These are phyloP conservation scores for Blastomussa wellsi DNA, from an alignment of 92 coral and sea anemone genomes.

Conservation along the genomic window DNA sequence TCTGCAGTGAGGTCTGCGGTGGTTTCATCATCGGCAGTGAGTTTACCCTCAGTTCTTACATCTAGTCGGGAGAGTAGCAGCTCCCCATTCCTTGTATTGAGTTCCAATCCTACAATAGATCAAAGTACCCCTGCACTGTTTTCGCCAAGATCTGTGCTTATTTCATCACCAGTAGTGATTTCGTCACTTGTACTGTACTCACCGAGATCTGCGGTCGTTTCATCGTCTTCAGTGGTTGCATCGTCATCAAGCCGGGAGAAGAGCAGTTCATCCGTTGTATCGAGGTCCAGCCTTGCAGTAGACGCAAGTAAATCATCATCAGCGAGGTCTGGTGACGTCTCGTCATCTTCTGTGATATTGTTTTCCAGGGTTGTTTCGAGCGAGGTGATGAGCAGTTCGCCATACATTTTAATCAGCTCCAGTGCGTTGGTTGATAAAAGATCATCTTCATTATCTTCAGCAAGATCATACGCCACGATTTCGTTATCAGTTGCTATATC, in stretches of 20 bases:
- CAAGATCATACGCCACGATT: not conserved
- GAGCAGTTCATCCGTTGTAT: not conserved
- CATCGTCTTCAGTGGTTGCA: not conserved
- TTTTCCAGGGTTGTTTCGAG: not conserved
- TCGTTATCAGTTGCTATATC: not conserved
- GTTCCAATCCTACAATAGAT: not conserved
- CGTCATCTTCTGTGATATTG: not conserved
- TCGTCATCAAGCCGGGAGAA: conserved; percentile 2
- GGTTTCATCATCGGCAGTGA: not conserved
- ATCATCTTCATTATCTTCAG: not conserved
- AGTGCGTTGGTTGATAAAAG: not conserved
- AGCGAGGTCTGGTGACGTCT: not conserved
- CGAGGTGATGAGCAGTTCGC: not conserved
- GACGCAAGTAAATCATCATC: not conserved
- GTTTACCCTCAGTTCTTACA: too few species aligned
- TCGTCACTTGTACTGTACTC: not conserved
- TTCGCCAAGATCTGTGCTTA: not conserved
- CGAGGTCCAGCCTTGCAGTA: not conserved
- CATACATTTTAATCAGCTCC: not conserved
- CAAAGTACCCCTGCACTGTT: not conserved
- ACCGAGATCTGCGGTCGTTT: not conserved
- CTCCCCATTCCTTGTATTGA: not conserved
- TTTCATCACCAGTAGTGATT: not conserved
- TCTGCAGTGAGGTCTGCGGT: not conserved
- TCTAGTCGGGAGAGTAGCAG: not conserved